These are phyloP conservation scores for Girardinichthys multiradiatus DNA, from an alignment of 2,113 vertebrate species.

Conservation along the genomic window DNA sequence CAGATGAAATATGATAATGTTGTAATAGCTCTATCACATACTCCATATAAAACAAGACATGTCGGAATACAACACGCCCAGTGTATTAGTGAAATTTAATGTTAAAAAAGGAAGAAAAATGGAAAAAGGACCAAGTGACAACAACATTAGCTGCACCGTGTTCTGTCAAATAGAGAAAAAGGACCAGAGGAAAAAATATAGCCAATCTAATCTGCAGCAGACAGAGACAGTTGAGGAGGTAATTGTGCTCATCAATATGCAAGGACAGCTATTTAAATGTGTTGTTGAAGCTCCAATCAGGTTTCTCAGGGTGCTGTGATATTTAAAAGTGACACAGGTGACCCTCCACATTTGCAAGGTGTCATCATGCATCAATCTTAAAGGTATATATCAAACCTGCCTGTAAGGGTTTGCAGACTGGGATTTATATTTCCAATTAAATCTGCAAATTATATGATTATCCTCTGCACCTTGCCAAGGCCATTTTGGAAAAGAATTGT, in stretches of 20 bases:
- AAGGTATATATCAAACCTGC: slow-evolving; percentile 78
- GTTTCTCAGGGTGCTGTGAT: slow-evolving; percentile 76
- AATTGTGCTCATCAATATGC: slow-evolving; percentile 64
- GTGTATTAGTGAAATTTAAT: slow-evolving; percentile 60
- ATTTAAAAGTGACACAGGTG: slow-evolving; percentile 81
- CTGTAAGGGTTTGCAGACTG: slow-evolving; percentile 76
- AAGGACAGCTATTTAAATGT: slow-evolving; percentile 74
- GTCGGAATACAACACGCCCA: slow-evolving; percentile 31
- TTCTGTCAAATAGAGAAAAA: slow-evolving; percentile 69
- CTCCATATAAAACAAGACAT: slow-evolving; percentile 52
- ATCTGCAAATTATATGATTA: slow-evolving; percentile 85
- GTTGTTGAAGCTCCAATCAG: slow-evolving; percentile 74
- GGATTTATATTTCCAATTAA: slow-evolving; percentile 87
- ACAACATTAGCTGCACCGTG: slow-evolving; percentile 44
- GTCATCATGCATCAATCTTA: slow-evolving; percentile 80
- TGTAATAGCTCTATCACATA: slow-evolving; percentile 69
- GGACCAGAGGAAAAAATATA: slow-evolving; percentile 49
- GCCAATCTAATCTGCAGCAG: slow-evolving; percentile 61
- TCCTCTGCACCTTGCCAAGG: slow-evolving; percentile 70
- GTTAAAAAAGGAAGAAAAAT: slow-evolving; percentile 27
- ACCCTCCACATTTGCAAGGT: slow-evolving; percentile 80
- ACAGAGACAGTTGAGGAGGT: slow-evolving; percentile 65
- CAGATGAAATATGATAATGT: slow-evolving; percentile 75
- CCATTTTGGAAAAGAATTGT: slow-evolving; percentile 77
- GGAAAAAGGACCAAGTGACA: slow-evolving; percentile 40